Base-by-base conservation (phyloP, 2,888 invertebrate genomes). In the Lottia gigantea region DNA sequence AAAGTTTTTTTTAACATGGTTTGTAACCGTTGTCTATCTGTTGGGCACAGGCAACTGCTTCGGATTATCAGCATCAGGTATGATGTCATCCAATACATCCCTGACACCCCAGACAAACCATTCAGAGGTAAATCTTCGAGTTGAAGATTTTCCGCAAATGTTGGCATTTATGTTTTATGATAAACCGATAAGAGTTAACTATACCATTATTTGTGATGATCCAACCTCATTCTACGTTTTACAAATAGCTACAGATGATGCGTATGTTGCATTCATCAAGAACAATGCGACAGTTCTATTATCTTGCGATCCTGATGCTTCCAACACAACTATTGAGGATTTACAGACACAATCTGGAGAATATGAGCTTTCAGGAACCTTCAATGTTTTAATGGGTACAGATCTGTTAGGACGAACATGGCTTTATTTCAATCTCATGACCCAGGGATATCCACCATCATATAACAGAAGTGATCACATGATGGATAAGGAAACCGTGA, bases 351-450 rank as follows among this genome's bases (percentile, higher is more conserved):
- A 49, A 26, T 26, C 47, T 26, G 47, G 47, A 31, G 16, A 64
- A 19, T 46, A 46, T 16, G 46, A 31, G 4, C 63, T 69, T 16
- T 49, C 25, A 15, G 72, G 72, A 1, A 46, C 14, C n/a, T 66
- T 72, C 46, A 72, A 67, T 64, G 46, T 72, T 31, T 61, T 66
- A 16, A 40, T 72, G 23, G 16, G 64, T 15, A 64, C 67, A 8
- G 68, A 72, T 45, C 67, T 72, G 7, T 25, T 72, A 1, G 72
- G 72, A 23, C 62, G 72, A 12, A 72, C 72, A 0, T 72, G 72
- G 72, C 67, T 72, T 23, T 19, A 55, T 55, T 55, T 55, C 23
- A 55, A 23, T 3, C n/a, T 15, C 7, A 16, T 55, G 40, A 14
- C 47, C 63, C n/a, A 55, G 31, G 64, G 46, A 46, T 62, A 45